phyloP scores from a whole-genome alignment of 2,113 vertebrate species.

The Tachycineta bicolor region DNA sequence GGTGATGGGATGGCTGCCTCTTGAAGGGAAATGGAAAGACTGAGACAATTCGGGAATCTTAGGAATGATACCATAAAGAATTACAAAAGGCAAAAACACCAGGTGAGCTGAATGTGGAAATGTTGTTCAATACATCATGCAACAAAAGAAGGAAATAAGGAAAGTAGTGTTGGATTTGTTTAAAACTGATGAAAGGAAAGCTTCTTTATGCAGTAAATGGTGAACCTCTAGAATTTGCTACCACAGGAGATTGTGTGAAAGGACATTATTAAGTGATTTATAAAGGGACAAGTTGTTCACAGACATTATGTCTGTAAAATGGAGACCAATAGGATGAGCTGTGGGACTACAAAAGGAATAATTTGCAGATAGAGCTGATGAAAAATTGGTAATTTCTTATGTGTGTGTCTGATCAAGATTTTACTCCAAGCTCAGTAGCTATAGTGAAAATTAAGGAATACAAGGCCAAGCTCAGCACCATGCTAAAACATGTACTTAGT shows the following conservation, averaged over 20 bases:
- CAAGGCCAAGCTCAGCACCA: not conserved
- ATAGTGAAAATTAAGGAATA: not conserved
- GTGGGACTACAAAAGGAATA: not conserved
- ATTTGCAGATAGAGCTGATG: not conserved
- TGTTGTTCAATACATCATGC: not conserved
- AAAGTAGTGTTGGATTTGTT: not conserved
- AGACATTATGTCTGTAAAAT: not conserved
- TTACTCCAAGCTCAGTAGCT: not conserved
- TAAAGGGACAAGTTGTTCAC: not conserved
- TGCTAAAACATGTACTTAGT: not conserved
- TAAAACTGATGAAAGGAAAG: not conserved
- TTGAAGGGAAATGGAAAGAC: not conserved
- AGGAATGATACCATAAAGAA: not conserved
- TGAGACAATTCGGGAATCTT: not conserved
- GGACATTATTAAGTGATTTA: not conserved
- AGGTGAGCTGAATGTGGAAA: not conserved
- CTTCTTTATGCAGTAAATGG: not conserved
- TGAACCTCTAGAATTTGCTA: not conserved
- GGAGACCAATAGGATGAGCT: not conserved
- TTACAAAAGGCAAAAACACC: not conserved
- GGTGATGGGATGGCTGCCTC: not conserved
- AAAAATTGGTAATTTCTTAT: not conserved
- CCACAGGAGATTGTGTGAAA: not conserved
- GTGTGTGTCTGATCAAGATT: not conserved
- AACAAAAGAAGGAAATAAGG: not conserved